Evolutionary conservation across 35 echinoderm and acorn worm species (phyloP).

Genomic region (Amphiura filiformis): DNA sequence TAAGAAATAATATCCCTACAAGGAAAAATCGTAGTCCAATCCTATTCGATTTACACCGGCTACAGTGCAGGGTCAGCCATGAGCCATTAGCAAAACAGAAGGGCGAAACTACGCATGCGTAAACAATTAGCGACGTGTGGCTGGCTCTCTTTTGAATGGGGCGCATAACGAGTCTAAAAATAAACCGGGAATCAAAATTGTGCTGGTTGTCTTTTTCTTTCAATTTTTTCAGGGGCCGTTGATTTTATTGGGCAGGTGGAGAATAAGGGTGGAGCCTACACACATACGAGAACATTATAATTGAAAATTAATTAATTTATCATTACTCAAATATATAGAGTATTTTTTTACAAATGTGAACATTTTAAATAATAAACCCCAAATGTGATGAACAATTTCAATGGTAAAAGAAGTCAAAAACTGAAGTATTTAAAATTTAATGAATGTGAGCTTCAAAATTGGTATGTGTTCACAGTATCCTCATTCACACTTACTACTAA

Average conservation of each 20-base stretch:
- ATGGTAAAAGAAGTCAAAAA: too few species aligned
- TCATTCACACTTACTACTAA: neutral
- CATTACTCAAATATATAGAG: neutral
- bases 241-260: neutral
- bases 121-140: neutral
- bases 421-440: too few species aligned
- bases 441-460: too few species aligned
- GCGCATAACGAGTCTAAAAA: neutral
- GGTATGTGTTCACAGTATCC: neutral
- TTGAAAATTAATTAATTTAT: neutral
- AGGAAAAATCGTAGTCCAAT: neutral
- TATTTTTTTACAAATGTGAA: neutral
- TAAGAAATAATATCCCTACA: neutral
- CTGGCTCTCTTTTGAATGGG: too few species aligned
- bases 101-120: neutral
- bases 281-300: neutral
- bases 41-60: neutral
- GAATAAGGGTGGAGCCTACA: neutral
- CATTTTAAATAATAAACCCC: neutral
- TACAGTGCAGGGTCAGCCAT: neutral
- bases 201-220: neutral
- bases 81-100: constrained; percentile 9
- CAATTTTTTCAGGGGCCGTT: too few species aligned
- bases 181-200: neutral
- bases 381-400: too few species aligned